Conservation (phyloP, 1,140 invertebrate species). For the Pseudomyrmex gracilis region DNA sequence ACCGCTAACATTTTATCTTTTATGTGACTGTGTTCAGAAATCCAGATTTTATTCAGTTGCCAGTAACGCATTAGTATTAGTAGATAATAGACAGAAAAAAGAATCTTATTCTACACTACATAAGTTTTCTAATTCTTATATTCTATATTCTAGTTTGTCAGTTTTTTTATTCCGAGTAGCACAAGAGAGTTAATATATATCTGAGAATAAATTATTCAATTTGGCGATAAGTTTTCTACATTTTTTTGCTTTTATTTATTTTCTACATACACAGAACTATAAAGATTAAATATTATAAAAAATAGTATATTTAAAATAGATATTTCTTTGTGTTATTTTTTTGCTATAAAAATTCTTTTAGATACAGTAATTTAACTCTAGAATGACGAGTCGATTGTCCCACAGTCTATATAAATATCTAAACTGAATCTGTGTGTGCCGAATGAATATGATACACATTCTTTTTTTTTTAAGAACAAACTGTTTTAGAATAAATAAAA, state of each 20-base stretch:
- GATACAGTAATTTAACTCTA: too few relatives aligned
- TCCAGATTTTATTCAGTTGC: constrained; percentile 3
- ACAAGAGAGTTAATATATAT: too few relatives aligned
- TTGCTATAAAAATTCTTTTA: too few relatives aligned
- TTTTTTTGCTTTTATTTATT: not conserved
- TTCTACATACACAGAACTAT: too few relatives aligned
- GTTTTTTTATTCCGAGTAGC: constrained; percentile 6
- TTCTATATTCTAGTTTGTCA: too few relatives aligned
- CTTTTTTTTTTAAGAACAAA: constrained; percentile 7
- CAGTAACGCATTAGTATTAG: constrained; percentile 6
- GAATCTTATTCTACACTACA: not conserved
- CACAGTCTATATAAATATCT: too few relatives aligned
- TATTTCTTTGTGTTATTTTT: too few relatives aligned
- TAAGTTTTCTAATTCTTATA: not conserved
- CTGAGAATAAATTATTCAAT: not conserved
- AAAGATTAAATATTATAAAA: too few relatives aligned
- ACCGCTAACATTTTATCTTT: constrained; percentile 21
- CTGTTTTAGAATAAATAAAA: not conserved
- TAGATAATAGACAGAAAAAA: constrained; percentile 5
- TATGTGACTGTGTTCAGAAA: constrained; percentile 43
- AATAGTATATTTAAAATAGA: too few relatives aligned
- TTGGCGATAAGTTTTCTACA: not conserved
- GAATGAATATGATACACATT: not conserved
- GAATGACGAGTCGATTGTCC: too few relatives aligned
- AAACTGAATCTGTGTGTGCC: too few relatives aligned